These are phyloP conservation scores for Orthosia cruda DNA, from an alignment of 2,888 invertebrate species.

Conservation along the genomic window DNA sequence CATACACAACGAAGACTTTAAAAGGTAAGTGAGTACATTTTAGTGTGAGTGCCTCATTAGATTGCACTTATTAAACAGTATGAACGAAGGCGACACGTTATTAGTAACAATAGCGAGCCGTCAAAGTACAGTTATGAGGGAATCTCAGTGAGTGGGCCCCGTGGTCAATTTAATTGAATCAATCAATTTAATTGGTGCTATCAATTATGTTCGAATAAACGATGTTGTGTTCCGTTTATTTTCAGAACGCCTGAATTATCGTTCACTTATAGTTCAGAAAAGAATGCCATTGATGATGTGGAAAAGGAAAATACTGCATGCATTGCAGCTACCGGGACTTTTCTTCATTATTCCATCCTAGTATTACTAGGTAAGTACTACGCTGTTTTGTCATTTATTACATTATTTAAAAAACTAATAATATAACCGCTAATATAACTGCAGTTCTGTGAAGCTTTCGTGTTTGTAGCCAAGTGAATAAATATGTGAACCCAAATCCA, in stretches of 20 bases:
- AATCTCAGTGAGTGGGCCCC: slow-evolving; percentile 76
- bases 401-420: background rate
- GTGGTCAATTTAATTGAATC: slow-evolving; percentile 52
- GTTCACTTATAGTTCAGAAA: slow-evolving; percentile 63
- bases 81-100: slow-evolving; percentile 84
- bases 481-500: background rate
- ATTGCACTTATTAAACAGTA: slow-evolving; percentile 67
- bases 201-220: slow-evolving; percentile 40
- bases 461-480: background rate
- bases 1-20: slow-evolving; percentile 76
- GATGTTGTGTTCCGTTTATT: slow-evolving; percentile 38
- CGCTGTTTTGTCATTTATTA: background rate
- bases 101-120: slow-evolving; percentile 73
- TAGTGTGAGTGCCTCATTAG: slow-evolving; percentile 60
- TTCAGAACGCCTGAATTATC: slow-evolving; percentile 69
- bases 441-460: background rate
- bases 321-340: slow-evolving; percentile 55
- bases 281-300: slow-evolving; percentile 61
- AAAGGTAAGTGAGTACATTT: slow-evolving; percentile 84
- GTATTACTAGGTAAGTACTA: slow-evolving; percentile 74
- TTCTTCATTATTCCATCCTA: slow-evolving; percentile 72
- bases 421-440: background rate
- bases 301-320: slow-evolving; percentile 61
- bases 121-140: slow-evolving; percentile 72
- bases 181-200: slow-evolving; percentile 52